Evolutionary conservation across 2,797 vertebrate species (phyloP), one percentile per base, ranked within the genome.

Genomic region (Danio tinwini): DNA sequence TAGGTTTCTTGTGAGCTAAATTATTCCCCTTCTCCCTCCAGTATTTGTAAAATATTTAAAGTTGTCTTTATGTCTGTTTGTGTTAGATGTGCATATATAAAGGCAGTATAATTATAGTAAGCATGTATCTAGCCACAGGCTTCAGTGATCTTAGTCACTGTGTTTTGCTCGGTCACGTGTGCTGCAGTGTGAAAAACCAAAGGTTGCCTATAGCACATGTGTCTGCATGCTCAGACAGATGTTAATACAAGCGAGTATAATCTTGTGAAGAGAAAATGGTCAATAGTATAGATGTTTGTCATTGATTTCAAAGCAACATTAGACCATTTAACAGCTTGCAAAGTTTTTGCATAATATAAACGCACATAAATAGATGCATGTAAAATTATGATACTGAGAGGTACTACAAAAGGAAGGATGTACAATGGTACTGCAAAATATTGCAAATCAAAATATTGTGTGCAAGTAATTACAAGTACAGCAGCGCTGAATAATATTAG

Each of bases 71-170:
- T 50, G n/a, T 3, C 55, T 64, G 44, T 55, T 64, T 44, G 7
- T 16, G 1, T 61, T 42, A 40, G 39, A 19, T 40, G 5, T 40
- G 10, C 11, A 5, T 50, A 19, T 11, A 42, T 13, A 21, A 40
- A 55, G 17, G 16, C 7, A n/a, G 58, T 56, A 14, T 80, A 17
- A 47, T 61, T 73, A 37, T 21, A 45, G 29, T 29, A 53, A 75
- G 69, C 53, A 49, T 47, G 19, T 47, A 6, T 69, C 40, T 75
- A 56, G 50, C 70, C 50, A 50, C 52, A 69, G 68, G 71, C 76
- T 53, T 59, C 42, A 80, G 52, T 67, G 58, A 44, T 44, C 37
- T 79, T 55, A 67, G 75, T 75, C 80, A 50, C 56, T 71, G 45
- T 58, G 47, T 52, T 59, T 55, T 2, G 5, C 29, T 10, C 14